Evolutionary conservation across 2,113 vertebrate genomes (phyloP).

Genomic region (Dipodomys stephensi): DNA sequence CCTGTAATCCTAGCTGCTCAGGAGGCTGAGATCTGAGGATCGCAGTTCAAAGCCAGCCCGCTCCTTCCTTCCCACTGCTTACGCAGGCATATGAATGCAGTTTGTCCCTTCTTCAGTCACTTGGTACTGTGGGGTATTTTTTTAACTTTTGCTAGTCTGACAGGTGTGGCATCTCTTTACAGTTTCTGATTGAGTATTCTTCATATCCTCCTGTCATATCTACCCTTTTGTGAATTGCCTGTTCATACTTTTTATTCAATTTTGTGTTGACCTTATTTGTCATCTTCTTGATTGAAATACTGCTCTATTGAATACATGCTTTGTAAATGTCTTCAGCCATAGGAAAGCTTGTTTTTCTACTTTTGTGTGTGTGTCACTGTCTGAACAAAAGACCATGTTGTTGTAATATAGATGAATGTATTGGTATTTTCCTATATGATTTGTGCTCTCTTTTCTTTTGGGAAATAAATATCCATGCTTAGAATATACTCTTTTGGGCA

Average conservation of each 20-base stretch:
- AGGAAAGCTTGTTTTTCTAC: not conserved
- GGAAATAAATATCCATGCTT: not conserved
- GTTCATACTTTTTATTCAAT: not conserved
- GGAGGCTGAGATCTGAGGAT: too few relatives aligned
- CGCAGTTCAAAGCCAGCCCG: too few relatives aligned
- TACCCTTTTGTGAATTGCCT: not conserved
- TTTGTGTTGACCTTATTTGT: not conserved
- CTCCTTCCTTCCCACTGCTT: too few relatives aligned
- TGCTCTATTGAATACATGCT: not conserved
- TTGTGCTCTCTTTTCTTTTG: not conserved
- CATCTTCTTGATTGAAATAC: not conserved
- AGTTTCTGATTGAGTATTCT: too few relatives aligned
- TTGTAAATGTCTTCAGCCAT: not conserved
- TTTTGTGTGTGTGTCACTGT: not conserved
- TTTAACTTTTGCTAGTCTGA: too few relatives aligned
- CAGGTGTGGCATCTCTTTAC: too few relatives aligned
- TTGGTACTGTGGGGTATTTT: too few relatives aligned
- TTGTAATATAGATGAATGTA: not conserved
- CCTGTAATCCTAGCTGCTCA: too few relatives aligned
- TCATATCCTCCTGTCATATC: not conserved
- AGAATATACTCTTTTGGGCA: not conserved
- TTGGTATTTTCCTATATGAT: not conserved
- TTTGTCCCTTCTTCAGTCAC: too few relatives aligned
- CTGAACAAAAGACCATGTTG: not conserved
- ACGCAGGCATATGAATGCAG: too few relatives aligned